phyloP scores from a whole-genome alignment of 2,113 vertebrate genomes.

The Chiloscyllium plagiosum region DNA sequence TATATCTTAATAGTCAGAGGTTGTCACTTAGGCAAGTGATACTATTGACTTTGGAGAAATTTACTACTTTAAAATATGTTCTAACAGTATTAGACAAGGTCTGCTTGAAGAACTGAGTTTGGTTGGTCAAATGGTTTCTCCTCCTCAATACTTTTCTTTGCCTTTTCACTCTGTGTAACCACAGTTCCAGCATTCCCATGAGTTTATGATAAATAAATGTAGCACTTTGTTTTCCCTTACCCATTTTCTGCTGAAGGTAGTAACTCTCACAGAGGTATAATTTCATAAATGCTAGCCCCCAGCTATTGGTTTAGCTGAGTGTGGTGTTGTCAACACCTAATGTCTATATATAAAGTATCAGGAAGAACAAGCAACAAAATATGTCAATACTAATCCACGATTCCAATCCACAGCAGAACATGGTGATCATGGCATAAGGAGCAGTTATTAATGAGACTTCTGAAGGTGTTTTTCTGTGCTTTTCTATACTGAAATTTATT shows the following conservation, averaged over 20 bases:
- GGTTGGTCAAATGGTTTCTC: background rate
- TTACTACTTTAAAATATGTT: background rate
- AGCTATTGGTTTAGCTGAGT: background rate
- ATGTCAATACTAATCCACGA: background rate
- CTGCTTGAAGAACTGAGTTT: background rate
- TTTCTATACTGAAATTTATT: background rate
- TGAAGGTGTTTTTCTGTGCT: background rate
- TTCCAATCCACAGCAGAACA: background rate
- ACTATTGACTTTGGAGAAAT: background rate
- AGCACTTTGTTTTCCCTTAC: background rate
- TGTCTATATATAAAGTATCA: background rate
- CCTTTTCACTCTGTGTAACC: background rate
- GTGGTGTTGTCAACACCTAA: background rate
- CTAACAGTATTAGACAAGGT: too few relatives aligned
- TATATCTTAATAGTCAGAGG: background rate
- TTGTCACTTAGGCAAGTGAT: background rate
- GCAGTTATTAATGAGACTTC: background rate
- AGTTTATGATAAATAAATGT: background rate
- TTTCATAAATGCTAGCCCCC: background rate
- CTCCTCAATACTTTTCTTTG: background rate
- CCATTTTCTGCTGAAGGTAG: background rate
- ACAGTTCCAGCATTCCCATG: background rate
- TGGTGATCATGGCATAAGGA: background rate
- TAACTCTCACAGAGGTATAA: background rate
- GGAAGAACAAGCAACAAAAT: background rate